Conservation (phyloP, 2,113 vertebrate species). For the Lipotes vexillifer region DNA sequence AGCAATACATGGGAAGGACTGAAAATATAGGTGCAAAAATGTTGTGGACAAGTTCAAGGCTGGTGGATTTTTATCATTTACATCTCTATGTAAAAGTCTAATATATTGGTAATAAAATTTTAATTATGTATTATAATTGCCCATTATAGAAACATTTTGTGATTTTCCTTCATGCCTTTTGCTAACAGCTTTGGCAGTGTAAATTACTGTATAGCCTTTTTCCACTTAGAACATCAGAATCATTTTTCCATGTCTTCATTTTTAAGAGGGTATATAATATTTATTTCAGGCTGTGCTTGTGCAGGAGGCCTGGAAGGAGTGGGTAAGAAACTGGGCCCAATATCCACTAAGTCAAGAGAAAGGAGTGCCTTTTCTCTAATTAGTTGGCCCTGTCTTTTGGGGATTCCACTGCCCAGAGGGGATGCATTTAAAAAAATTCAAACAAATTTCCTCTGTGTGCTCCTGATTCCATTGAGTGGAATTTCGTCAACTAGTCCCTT, state of each 20-base stretch:
- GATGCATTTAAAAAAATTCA: not conserved
- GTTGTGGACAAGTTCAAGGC: not conserved
- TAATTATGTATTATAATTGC: not conserved
- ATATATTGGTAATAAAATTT: slow-evolving; percentile 4
- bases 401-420: not conserved
- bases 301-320: not conserved
- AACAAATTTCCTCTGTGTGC: not conserved
- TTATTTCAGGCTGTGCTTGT: not conserved
- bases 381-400: not conserved
- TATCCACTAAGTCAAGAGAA: not conserved
- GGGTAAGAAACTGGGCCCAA: not conserved
- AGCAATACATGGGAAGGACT: not conserved
- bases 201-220: not conserved
- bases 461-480: not conserved
- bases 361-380: not conserved
- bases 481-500: not conserved
- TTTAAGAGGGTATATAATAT: not conserved
- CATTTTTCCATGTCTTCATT: slow-evolving; percentile 34
- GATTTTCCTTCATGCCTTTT: not conserved
- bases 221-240: not conserved
- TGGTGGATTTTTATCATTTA: slow-evolving; percentile 6
- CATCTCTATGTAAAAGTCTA: not conserved
- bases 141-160: slow-evolving; percentile 29
- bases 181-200: not conserved
- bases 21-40: not conserved